Conservation (phyloP, 2,888 invertebrate species). For the Pheosia tremula region DNA sequence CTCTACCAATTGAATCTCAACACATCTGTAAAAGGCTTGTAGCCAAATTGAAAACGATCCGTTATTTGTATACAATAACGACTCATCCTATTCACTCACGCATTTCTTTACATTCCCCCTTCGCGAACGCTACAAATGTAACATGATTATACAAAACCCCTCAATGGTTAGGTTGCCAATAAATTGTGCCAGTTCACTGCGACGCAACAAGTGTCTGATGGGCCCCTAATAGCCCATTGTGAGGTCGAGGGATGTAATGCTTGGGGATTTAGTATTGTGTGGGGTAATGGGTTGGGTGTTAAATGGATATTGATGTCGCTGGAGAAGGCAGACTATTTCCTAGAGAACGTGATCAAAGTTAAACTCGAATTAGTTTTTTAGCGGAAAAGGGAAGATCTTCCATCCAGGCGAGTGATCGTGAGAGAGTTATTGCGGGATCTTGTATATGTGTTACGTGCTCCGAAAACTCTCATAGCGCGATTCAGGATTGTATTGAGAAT, state of each 20-base stretch:
- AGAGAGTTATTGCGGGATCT: too few species aligned
- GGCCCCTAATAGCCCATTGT: slow-evolving; percentile 12
- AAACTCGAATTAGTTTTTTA: too few species aligned
- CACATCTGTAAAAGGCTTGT: background rate
- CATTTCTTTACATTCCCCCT: background rate
- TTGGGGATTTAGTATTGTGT: background rate
- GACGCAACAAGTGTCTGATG: slow-evolving; percentile 11
- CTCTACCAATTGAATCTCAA: background rate
- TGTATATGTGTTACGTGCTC: too few species aligned
- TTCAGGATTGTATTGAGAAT: too few species aligned
- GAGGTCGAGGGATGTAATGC: slow-evolving; percentile 1
- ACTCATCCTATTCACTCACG: background rate
- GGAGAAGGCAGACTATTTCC: too few species aligned
- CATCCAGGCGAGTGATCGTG: too few species aligned
- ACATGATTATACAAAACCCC: background rate
- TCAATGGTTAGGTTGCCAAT: background rate
- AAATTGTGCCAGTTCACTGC: background rate
- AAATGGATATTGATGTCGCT: background rate
- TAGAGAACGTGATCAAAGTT: too few species aligned
- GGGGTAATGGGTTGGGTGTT: background rate
- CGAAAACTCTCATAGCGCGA: too few species aligned
- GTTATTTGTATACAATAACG: background rate
- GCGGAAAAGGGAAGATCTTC: too few species aligned
- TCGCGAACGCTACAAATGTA: background rate
- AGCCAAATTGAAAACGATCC: slow-evolving; percentile 1